Percentiles rank a stretch among this genome's conserved stretches.
These are phyloP conservation scores for Hirtodrosophila duncani DNA, from an alignment of 2,888 invertebrate genomes.

Conservation along the genomic window DNA sequence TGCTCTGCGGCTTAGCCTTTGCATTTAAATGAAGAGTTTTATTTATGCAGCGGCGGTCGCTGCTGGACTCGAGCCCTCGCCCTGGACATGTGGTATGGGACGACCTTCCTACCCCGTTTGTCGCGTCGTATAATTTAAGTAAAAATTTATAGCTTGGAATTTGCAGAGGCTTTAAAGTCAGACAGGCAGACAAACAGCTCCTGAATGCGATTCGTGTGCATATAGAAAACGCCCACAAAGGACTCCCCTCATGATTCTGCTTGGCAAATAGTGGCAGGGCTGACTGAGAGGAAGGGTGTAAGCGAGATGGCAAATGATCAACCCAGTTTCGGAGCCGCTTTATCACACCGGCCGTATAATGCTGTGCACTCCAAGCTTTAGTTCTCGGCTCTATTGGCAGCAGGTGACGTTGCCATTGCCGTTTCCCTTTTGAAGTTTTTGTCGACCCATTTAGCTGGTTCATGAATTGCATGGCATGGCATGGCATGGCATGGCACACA, in stretches of 20 bases:
- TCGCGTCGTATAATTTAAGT: conserved; percentile 29
- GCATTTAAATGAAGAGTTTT: conserved; percentile 59
- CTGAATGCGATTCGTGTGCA: too few relatives aligned
- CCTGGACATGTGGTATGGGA: too few relatives aligned
- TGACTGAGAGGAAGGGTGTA: too few relatives aligned
- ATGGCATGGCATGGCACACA: conserved; percentile 43
- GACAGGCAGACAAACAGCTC: conserved; percentile 1
- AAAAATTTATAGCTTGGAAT: conserved; percentile 37
- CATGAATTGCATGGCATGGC: conserved; percentile 60
- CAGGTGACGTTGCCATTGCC: conserved; percentile 33
- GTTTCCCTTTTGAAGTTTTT: conserved; percentile 71
- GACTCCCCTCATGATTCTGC: too few relatives aligned
- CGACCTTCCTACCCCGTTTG: too few relatives aligned
- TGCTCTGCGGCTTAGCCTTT: conserved; percentile 45
- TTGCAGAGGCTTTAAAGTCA: conserved; percentile 21
- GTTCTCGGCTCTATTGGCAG: conserved; percentile 45
- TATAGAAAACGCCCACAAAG: too few relatives aligned
- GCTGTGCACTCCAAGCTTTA: conserved; percentile 33
- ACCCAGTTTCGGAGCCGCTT: conserved; percentile 59
- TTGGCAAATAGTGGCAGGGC: conserved; percentile 25
- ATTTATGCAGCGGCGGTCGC: conserved; percentile 42
- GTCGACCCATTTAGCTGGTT: conserved; percentile 68
- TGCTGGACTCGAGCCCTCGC: too few relatives aligned
- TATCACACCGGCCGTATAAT: conserved; percentile 62
- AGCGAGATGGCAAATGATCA: conserved; percentile 53